These are phyloP conservation scores for Myodes glareolus DNA, from an alignment of 2,113 vertebrate species.

Conservation along the genomic window DNA sequence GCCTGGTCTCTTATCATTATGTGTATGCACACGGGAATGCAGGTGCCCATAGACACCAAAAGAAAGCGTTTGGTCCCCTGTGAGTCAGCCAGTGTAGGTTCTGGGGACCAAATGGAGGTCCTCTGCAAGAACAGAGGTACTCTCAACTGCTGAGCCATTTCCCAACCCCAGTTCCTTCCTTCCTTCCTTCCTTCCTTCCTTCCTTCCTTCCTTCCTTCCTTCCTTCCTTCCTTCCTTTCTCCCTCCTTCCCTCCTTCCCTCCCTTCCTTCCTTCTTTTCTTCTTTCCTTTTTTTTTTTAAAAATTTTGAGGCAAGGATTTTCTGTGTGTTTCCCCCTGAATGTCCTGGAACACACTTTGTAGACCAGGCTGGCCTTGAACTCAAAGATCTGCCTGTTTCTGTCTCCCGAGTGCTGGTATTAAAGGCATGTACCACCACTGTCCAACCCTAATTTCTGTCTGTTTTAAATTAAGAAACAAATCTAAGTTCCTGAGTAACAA, in stretches of 20 bases:
- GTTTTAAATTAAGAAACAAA: neutral
- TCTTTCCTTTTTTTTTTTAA: too few relatives aligned
- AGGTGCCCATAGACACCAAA: neutral
- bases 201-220: too few relatives aligned
- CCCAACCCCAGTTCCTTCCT: neutral
- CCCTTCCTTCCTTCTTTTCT: too few relatives aligned
- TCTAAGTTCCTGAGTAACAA: neutral
- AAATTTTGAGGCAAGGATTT: neutral
- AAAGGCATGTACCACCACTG: neutral
- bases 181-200: too few relatives aligned
- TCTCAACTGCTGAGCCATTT: neutral
- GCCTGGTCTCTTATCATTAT: neutral
- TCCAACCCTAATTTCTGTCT: neutral
- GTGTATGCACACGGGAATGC: neutral
- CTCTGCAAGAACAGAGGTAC: neutral
- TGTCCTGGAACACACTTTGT: neutral
- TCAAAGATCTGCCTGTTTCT: neutral
- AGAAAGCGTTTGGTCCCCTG: neutral
- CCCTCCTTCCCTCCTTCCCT: fast-evolving
- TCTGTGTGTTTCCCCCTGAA: neutral
- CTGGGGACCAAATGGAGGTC: neutral
- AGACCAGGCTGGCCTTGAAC: neutral
- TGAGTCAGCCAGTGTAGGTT: neutral
- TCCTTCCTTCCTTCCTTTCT: fast-evolving
- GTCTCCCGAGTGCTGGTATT: neutral